Evolutionary conservation across 2,888 invertebrate genomes (phyloP).

Genomic region (Aromia moschata): DNA sequence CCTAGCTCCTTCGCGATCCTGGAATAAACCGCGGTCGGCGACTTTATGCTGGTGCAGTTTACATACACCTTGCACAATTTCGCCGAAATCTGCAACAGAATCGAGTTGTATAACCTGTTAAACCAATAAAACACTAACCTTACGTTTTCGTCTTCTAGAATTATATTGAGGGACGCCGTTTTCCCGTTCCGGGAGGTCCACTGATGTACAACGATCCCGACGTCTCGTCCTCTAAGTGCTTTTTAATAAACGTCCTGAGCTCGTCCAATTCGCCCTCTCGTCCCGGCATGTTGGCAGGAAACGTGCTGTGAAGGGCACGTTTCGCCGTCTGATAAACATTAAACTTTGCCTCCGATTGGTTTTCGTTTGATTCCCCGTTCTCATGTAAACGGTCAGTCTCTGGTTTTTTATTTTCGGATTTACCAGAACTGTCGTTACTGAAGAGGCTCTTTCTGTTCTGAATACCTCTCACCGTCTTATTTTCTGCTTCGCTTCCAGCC

Average conservation of each 20-base stretch:
- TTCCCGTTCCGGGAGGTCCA: conserved; percentile 97
- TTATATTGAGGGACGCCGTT: conserved; percentile 84
- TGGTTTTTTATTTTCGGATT: neutral
- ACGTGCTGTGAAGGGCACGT: conserved; percentile 58
- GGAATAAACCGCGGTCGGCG: conserved; percentile 82
- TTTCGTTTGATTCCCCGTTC: neutral
- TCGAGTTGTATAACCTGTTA: no score
- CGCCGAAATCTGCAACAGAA: conserved; percentile 61
- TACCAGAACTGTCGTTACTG: neutral
- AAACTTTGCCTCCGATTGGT: neutral
- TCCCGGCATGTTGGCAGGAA: conserved; percentile 69
- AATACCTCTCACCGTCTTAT: neutral
- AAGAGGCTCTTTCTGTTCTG: conserved; percentile 16
- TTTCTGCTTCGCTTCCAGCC: no score
- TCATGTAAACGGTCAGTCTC: neutral
- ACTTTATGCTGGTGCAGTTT: conserved; percentile 90
- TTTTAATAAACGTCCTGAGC: conserved; percentile 74
- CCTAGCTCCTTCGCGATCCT: conserved; percentile 79
- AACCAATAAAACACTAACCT: no score
- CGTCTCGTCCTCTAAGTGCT: conserved; percentile 70
- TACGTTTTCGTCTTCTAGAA: conserved; percentile 75
- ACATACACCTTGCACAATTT: conserved; percentile 74
- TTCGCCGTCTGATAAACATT: conserved; percentile 56
- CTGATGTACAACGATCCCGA: conserved; percentile 92
- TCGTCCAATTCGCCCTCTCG: conserved; percentile 80